Evolutionary conservation across 2,888 invertebrate species (phyloP).

Genomic region (Marasmarcha lunaedactyla): DNA sequence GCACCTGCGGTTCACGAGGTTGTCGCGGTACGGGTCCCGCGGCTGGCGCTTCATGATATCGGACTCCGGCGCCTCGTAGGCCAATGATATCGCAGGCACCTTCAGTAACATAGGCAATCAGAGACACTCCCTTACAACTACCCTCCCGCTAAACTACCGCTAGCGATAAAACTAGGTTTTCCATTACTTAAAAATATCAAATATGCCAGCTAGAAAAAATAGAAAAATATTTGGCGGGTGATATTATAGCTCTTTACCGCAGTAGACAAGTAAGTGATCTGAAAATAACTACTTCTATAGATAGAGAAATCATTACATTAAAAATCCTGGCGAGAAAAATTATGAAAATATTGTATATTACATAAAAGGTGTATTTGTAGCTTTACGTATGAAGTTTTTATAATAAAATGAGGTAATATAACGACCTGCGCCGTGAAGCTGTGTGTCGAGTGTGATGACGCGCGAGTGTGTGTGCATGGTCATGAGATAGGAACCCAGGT

Average conservation of each 20-base stretch:
- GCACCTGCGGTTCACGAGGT: slow-evolving; percentile 98
- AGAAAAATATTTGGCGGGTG: slow-evolving; percentile 49
- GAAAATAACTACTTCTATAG: slow-evolving; percentile 38
- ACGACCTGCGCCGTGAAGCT: slow-evolving; percentile 33
- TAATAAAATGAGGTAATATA: slow-evolving; percentile 22
- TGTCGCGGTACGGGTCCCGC: slow-evolving; percentile 97
- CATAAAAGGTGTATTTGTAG: slow-evolving; percentile 27
- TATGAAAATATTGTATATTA: slow-evolving; percentile 25
- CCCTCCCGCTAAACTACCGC: slow-evolving; percentile 28
- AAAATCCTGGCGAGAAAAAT: slow-evolving; percentile 42
- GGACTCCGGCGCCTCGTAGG: slow-evolving; percentile 98
- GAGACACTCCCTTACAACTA: slow-evolving; percentile 14
- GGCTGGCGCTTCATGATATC: slow-evolving; percentile 99
- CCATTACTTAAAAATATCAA: background rate
- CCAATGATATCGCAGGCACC: slow-evolving; percentile 99
- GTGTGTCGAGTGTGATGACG: slow-evolving; percentile 37
- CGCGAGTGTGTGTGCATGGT: slow-evolving; percentile 45
- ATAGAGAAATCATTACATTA: slow-evolving; percentile 42
- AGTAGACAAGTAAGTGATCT: slow-evolving; percentile 32
- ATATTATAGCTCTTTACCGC: slow-evolving; percentile 39
- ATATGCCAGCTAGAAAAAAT: slow-evolving; percentile 44
- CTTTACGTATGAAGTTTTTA: slow-evolving; percentile 18
- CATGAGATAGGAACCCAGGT: slow-evolving; percentile 50
- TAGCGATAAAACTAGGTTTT: slow-evolving; percentile 24
- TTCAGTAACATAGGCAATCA: slow-evolving; percentile 74